Evolutionary conservation across 2,797 vertebrate species (phyloP).

Genomic region (Galaxias olidus): DNA sequence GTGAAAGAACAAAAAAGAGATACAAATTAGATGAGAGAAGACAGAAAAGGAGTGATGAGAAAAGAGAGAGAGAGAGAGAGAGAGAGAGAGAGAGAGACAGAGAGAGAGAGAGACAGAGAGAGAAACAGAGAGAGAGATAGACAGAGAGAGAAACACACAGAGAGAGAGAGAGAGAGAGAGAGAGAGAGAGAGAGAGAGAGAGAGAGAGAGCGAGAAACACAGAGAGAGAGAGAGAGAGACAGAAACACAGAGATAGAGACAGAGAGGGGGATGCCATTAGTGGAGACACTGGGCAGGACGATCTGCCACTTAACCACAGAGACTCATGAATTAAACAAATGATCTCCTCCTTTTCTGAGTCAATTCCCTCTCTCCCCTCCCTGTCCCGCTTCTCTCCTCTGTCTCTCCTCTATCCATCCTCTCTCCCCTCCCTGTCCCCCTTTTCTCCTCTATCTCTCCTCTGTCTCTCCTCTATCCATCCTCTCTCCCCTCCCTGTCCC

Average conservation of each 20-base stretch:
- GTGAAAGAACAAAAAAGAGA: constrained; percentile 16
- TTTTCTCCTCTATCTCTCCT: background rate
- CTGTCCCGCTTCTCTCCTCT: background rate
- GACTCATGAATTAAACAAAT: constrained; percentile 80
- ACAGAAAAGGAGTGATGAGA: constrained; percentile 46
- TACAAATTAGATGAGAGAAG: constrained; percentile 42
- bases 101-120: constrained; percentile 32
- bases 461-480: background rate
- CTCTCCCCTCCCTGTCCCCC: background rate
- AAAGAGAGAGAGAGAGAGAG: constrained; percentile 40
- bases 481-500: background rate
- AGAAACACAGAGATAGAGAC: constrained; percentile 8
- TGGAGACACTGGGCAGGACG: constrained; percentile 58
- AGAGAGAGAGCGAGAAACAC: constrained; percentile 5
- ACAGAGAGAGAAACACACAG: no score
- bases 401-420: constrained; percentile 23
- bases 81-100: constrained; percentile 4
- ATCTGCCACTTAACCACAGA: constrained; percentile 73
- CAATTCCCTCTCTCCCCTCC: constrained; percentile 60
- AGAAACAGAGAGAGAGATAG: constrained; percentile 46
- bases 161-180: constrained; percentile 57
- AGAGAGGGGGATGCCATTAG: constrained; percentile 64
- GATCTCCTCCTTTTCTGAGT: constrained; percentile 71
- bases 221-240: constrained; percentile 47
- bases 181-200: constrained; percentile 17